Evolutionary conservation across 2,797 vertebrate genomes (phyloP).

Genomic region (Phoeniculus purpureus): DNA sequence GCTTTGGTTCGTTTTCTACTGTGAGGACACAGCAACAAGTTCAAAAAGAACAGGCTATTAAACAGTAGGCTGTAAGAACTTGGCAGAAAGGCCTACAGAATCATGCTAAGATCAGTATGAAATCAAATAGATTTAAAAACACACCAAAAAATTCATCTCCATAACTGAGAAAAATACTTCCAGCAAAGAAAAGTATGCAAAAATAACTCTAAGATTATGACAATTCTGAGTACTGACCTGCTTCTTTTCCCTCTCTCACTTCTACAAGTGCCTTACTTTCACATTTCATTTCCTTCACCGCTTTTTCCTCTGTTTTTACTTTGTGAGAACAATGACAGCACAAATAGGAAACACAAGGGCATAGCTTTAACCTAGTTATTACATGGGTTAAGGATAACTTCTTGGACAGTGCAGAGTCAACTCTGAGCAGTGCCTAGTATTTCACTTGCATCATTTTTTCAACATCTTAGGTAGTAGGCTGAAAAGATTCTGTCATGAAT

Average conservation of each 20-base stretch:
- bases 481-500: not conserved
- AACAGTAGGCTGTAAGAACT: not conserved
- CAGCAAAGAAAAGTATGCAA: not conserved
- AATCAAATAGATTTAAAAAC: not conserved
- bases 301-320: not conserved
- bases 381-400: not conserved
- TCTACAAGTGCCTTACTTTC: not conserved
- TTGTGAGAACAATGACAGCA: not conserved
- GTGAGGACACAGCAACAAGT: not conserved
- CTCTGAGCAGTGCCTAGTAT: not conserved
- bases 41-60: not conserved
- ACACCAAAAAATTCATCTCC: not conserved
- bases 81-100: not conserved
- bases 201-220: not conserved
- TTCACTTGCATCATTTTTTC: not conserved
- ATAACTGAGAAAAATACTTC: not conserved
- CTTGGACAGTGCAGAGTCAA: not conserved
- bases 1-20: not conserved
- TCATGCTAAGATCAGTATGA: not conserved
- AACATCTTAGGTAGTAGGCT: not conserved
- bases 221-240: not conserved
- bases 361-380: not conserved
- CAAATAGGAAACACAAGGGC: not conserved
- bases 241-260: not conserved
- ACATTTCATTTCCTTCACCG: not conserved